Conservation (phyloP, 2,113 vertebrate genomes). For the Pseudolaguvia tuberculata region DNA sequence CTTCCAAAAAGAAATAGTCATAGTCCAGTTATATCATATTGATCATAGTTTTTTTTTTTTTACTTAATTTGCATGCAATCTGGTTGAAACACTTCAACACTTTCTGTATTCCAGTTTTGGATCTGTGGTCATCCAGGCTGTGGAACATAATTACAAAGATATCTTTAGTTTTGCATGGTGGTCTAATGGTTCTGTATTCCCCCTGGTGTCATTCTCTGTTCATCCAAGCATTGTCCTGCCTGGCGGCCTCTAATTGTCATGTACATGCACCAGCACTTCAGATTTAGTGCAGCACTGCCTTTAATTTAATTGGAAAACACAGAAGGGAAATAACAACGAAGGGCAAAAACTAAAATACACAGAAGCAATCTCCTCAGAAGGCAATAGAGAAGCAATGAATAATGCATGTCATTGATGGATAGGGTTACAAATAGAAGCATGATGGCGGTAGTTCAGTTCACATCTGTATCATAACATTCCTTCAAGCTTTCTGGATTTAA, state of each 20-base stretch:
- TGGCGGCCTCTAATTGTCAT: slow-evolving; percentile 69
- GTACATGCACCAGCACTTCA: slow-evolving; percentile 64
- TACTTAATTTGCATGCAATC: not conserved
- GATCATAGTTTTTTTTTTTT: not conserved
- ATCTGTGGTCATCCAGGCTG: slow-evolving; percentile 25
- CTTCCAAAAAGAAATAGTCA: too few relatives aligned
- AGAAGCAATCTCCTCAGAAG: slow-evolving; percentile 71
- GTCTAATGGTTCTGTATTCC: slow-evolving; percentile 46
- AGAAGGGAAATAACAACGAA: slow-evolving; percentile 61
- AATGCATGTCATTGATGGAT: slow-evolving; percentile 74
- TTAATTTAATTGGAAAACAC: slow-evolving; percentile 76
- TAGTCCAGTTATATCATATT: not conserved
- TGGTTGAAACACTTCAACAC: not conserved
- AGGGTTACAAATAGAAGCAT: slow-evolving; percentile 61
- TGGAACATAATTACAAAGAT: slow-evolving; percentile 36
- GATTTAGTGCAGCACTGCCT: slow-evolving; percentile 71
- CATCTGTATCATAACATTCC: slow-evolving; percentile 61
- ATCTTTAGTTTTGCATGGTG: slow-evolving; percentile 26
- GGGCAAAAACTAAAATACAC: slow-evolving; percentile 73
- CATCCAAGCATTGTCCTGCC: slow-evolving; percentile 16
- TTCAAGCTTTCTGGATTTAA: not conserved
- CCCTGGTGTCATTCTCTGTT: slow-evolving; percentile 23
- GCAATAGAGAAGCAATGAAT: slow-evolving; percentile 72
- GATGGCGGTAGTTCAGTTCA: slow-evolving; percentile 57
- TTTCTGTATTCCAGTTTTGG: slow-evolving; percentile 9